Evolutionary conservation across 2,113 vertebrate genomes (phyloP).

Genomic region (Percopsis transmontana): DNA sequence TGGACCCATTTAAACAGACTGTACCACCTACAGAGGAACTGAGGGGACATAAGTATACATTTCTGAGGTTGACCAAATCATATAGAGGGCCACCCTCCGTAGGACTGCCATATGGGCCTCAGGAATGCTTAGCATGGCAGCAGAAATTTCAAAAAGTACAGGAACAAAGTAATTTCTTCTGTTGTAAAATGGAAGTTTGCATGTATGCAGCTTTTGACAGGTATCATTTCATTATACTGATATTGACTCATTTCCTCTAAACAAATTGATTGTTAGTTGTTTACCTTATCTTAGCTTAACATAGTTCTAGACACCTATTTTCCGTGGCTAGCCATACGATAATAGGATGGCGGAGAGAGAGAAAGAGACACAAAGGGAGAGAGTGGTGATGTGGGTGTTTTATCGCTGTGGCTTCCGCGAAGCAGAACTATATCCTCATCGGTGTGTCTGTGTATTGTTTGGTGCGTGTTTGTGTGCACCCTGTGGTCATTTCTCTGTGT

Average conservation of each 20-base stretch:
- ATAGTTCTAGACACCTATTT: too few relatives aligned
- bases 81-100: conserved; percentile 26
- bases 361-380: too few relatives aligned
- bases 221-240: too few relatives aligned
- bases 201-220: too few relatives aligned
- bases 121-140: conserved; percentile 8
- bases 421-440: neutral
- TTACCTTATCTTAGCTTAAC: too few relatives aligned
- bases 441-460: conserved; percentile 12
- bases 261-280: too few relatives aligned
- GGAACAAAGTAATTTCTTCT: too few relatives aligned
- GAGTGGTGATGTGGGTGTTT: conserved; percentile 31
- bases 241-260: too few relatives aligned
- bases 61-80: conserved; percentile 22
- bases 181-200: too few relatives aligned
- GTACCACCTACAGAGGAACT: conserved; percentile 48
- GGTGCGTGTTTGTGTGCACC: neutral
- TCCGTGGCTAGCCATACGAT: too few relatives aligned
- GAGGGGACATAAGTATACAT: conserved; percentile 15
- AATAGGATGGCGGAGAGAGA: too few relatives aligned
- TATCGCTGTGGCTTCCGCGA: conserved; percentile 43
- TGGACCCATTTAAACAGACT: conserved; percentile 25
- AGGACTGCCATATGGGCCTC: conserved; percentile 42
- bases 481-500: too few relatives aligned
- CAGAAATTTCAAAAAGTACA: neutral